Evolutionary conservation across 2,888 invertebrate genomes (phyloP).

Genomic region (Ormyrus pomaceus): DNA sequence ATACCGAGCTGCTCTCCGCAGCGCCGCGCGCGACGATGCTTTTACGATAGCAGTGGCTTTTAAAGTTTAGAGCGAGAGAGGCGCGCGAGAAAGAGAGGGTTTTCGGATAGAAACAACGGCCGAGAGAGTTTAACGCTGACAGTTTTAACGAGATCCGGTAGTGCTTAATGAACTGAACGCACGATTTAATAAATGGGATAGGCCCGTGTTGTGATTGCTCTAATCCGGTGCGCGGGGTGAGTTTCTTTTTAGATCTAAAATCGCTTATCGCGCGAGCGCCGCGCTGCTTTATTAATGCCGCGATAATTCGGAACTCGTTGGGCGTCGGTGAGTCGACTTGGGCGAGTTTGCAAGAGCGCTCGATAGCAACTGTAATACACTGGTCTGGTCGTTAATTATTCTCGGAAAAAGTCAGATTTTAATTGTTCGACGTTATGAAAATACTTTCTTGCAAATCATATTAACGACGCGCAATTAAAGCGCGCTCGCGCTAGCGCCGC

Average conservation of each 20-base stretch:
- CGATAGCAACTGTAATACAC: too few species aligned
- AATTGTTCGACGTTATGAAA: too few species aligned
- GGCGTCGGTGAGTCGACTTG: neutral
- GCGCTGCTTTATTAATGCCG: neutral
- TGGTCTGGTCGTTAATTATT: too few species aligned
- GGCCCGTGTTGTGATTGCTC: conserved; percentile 5
- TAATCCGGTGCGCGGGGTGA: neutral
- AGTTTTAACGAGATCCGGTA: neutral
- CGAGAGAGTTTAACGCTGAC: neutral
- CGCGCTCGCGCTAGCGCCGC: too few species aligned
- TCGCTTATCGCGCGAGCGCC: neutral
- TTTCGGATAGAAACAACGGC: neutral
- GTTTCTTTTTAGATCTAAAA: conserved; percentile 25
- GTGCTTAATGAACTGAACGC: conserved; percentile 2
- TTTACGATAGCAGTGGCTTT: conserved; percentile 26
- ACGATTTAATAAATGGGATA: conserved; percentile 14
- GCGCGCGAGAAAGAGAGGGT: neutral
- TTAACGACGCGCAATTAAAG: neutral
- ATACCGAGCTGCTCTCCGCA: neutral
- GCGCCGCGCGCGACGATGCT: conserved; percentile 8
- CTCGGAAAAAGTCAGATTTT: too few species aligned
- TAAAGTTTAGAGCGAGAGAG: conserved; percentile 17
- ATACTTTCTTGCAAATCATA: too few species aligned
- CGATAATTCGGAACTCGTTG: conserved; percentile 4
- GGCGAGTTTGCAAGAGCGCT: too few species aligned